phyloP scores from a whole-genome alignment of 2,888 invertebrate genomes.

The Hirtodrosophila cameraria region DNA sequence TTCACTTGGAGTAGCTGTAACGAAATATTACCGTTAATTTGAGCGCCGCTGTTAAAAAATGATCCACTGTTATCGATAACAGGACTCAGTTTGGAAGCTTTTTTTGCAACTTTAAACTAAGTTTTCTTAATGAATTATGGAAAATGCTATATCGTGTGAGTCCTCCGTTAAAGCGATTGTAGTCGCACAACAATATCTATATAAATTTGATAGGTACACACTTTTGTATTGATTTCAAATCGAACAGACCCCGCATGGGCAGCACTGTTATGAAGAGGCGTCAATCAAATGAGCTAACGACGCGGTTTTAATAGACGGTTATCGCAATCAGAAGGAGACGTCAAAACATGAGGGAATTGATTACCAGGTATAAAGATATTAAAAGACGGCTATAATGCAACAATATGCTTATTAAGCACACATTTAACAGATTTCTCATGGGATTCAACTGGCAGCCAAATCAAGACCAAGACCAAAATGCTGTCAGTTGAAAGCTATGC shows the following conservation, averaged over 20 bases:
- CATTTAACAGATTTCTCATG: constrained; percentile 52
- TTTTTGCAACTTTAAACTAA: too few relatives aligned
- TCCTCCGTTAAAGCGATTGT: too few relatives aligned
- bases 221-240: background rate
- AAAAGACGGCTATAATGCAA: constrained; percentile 2
- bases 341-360: background rate
- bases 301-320: background rate
- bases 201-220: background rate
- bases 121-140: too few relatives aligned
- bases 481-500: constrained; percentile 34
- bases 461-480: background rate
- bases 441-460: background rate
- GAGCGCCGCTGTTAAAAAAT: too few relatives aligned
- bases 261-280: too few relatives aligned
- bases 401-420: constrained; percentile 10
- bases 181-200: background rate
- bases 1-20: too few relatives aligned
- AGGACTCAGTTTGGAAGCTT: too few relatives aligned
- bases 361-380: background rate
- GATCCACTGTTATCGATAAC: too few relatives aligned
- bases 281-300: too few relatives aligned
- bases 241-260: background rate
- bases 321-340: background rate
- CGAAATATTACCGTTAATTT: too few relatives aligned
- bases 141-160: too few relatives aligned